phyloP scores from a whole-genome alignment of 2,888 invertebrate species.

The Aspidapion aeneum region DNA sequence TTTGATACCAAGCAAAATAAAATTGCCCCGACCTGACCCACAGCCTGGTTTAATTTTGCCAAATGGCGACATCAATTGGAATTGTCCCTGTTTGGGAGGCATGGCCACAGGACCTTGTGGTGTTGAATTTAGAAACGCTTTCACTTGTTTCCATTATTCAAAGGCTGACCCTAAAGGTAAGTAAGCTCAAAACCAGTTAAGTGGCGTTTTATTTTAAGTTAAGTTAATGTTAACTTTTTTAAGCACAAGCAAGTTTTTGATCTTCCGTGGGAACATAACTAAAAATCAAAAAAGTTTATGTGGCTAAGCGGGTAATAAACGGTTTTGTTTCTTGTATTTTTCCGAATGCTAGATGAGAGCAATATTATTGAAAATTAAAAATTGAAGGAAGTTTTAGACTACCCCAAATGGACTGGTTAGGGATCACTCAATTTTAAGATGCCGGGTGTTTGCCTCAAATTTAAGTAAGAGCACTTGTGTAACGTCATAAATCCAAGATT shows the following conservation, averaged over 20 bases:
- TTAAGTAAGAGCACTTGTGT: too few relatives aligned
- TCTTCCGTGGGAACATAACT: too few relatives aligned
- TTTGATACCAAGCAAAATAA: conserved; percentile 64
- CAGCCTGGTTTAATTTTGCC: conserved; percentile 77
- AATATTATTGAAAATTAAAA: too few relatives aligned
- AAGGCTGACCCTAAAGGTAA: conserved; percentile 82
- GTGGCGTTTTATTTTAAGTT: not conserved
- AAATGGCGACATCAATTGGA: conserved; percentile 93
- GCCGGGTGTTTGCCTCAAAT: too few relatives aligned
- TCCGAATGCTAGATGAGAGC: too few relatives aligned
- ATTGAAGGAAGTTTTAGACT: too few relatives aligned
- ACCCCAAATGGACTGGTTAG: too few relatives aligned
- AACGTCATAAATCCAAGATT: too few relatives aligned
- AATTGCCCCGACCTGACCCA: conserved; percentile 68
- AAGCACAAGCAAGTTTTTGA: not conserved
- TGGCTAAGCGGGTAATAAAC: too few relatives aligned
- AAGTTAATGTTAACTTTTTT: not conserved
- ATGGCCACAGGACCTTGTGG: conserved; percentile 98
- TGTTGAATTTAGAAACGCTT: conserved; percentile 87
- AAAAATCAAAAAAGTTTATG: too few relatives aligned
- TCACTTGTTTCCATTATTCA: conserved; percentile 93
- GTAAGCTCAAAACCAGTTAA: not conserved
- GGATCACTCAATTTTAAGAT: too few relatives aligned
- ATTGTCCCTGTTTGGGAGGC: conserved; percentile 95
- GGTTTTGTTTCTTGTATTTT: too few relatives aligned